phyloP scores from a whole-genome alignment of 2,888 invertebrate species.

The Pecten maximus region DNA sequence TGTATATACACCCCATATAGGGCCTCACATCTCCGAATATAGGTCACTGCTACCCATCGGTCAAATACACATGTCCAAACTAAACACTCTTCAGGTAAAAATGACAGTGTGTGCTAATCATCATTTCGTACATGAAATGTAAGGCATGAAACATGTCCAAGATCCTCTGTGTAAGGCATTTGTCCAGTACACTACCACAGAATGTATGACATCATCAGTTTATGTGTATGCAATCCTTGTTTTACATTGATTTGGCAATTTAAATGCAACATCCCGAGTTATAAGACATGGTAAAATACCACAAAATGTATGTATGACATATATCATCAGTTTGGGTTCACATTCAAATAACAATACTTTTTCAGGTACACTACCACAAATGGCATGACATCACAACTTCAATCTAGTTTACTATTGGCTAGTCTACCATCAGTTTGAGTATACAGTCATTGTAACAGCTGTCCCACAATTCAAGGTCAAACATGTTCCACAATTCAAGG shows the following conservation, averaged over 20 bases:
- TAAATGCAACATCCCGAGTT: too few relatives aligned
- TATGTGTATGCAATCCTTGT: not conserved
- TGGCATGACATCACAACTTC: not conserved
- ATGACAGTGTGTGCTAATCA: not conserved
- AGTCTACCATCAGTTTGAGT: not conserved
- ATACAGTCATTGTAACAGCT: not conserved
- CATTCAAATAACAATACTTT: not conserved
- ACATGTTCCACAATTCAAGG: not conserved
- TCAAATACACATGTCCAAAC: not conserved
- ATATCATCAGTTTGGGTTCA: too few relatives aligned
- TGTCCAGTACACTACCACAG: not conserved
- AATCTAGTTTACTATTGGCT: not conserved
- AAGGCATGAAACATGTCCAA: not conserved
- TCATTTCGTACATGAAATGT: not conserved
- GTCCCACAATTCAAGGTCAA: not conserved
- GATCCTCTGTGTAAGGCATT: not conserved
- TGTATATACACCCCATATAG: constrained; percentile 41
- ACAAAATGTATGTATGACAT: too few relatives aligned
- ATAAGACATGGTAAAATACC: too few relatives aligned
- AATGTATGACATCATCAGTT: constrained; percentile 9
- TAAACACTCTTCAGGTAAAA: not conserved
- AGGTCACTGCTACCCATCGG: not conserved
- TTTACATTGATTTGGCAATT: too few relatives aligned
- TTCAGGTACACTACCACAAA: not conserved
- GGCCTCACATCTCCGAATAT: constrained; percentile 22